Base-by-base conservation (phyloP, 2,797 vertebrate species). In the Anguilla pacifica region DNA sequence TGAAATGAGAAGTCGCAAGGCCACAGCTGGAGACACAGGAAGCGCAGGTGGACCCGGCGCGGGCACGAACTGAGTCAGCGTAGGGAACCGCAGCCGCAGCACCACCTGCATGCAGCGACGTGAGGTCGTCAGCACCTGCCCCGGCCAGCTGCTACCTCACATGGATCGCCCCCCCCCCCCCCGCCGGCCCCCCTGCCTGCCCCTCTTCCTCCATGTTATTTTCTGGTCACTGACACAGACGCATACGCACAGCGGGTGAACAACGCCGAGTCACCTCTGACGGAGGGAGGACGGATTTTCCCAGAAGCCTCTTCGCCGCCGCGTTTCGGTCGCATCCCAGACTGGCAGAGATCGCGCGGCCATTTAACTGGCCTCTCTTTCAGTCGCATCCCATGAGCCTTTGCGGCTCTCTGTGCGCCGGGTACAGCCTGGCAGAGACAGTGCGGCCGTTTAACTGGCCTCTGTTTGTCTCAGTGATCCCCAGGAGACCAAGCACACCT, bases 1-100 rank as follows among this genome's bases (percentile, higher is more conserved):
- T 83, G 4, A 77, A 39, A 77, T 17, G 19, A 46, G 19, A 77
- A 35, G 11, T 79, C 4, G 43, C 83, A 49, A 11, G 72, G 6
- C 0, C 49, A 2, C 53, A 1, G 11, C 90, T 91, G 88, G 89
- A 85, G 77, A 81, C 86, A 90, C 90, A 39, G 89, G 90, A 91
- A 85, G 43, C 43, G 31, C 89, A 93, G 86, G 91, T 92, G 90
- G 92, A 90, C 85, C 88, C 86, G 91, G 91, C 81, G 85, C 89
- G 89, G 89, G 83, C 88, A 88, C 55, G 57, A 90, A 91, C 89
- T 85, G 87, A 79, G 90, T 90, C 92, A 89, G 86, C 85, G 17
- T 2, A 19, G 64, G 10, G 67, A 72, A 3, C 1, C 9, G 9
- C 28, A 9, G 10, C 10, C 10, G n/a, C 10, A 72, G 10, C 64